Evolutionary conservation across 2,113 vertebrate species (phyloP), one percentile per base, ranked within the genome.

Genomic region (Passer montanus): DNA sequence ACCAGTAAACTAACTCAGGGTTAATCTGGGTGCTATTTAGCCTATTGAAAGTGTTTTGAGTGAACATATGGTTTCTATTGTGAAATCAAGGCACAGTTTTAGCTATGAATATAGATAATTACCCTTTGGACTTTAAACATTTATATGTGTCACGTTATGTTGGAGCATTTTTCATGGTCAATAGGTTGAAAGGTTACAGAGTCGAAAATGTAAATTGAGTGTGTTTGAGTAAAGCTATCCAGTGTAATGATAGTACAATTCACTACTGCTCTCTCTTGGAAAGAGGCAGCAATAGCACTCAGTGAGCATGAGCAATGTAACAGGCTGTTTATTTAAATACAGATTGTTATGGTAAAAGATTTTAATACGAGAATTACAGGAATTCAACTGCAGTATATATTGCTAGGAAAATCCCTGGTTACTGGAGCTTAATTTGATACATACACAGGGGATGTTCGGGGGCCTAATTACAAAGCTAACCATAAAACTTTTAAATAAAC

Each of bases 81-180:
- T 98, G 96, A 98, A 98, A 98, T 98, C 97, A 98, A 98, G 97
- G 96, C 97, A 97, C 93, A 98, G 98, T 97, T 98, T 98, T 98
- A 98, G 98, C 97, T 98, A 97, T 96, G 98, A 98, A 98, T 97
- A 98, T 97, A 98, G 98, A 98, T 98, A 98, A 98, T 98, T 98
- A 98, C 97, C 97, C 98, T 98, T 98, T 98, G 90, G 97, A 98
- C 97, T 98, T 98, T 98, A 98, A 98, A 98, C 98, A 98, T 98
- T 98, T 98, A 98, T 98, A 98, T 95, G 97, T 98, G 98, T 98
- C 98, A 97, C n/a, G 22, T 98, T 97, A 97, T 98, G 97, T 98
- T 96, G 97, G 95, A 97, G 96, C 96, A 97, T 98, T 98, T 98
- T 98, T 97, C 97, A 97, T 98, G 98, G 98, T 98, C 98, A 98